Percentiles rank a stretch among this genome's conserved stretches.
These are phyloP conservation scores for Dendrolimus punctatus DNA, from an alignment of 1,140 invertebrate genomes.

Conservation along the genomic window DNA sequence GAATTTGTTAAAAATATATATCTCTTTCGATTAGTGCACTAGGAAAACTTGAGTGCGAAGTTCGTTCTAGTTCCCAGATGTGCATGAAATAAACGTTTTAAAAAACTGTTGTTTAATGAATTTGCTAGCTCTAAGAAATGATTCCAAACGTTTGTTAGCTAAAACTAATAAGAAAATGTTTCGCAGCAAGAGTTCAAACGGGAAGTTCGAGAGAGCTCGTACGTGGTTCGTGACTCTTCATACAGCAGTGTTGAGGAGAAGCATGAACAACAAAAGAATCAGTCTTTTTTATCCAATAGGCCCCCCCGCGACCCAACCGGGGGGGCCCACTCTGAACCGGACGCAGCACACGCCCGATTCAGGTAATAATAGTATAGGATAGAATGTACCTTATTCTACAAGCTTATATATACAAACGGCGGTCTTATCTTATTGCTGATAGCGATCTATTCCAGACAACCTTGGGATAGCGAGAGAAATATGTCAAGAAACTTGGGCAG, in stretches of 20 bases:
- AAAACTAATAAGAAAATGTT: neutral
- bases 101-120: neutral
- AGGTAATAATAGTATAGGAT: conserved; percentile 23
- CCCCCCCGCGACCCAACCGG: conserved; percentile 67
- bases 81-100: neutral
- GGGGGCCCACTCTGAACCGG: conserved; percentile 71
- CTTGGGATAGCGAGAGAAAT: too few species aligned
- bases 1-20: too few species aligned
- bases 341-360: conserved; percentile 71
- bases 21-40: too few species aligned
- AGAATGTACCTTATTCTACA: too few species aligned
- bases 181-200: conserved; percentile 54
- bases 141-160: neutral
- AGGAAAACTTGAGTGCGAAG: too few species aligned
- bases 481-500: too few species aligned
- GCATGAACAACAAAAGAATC: conserved; percentile 30
- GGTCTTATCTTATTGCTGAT: too few species aligned
- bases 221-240: conserved; percentile 62
- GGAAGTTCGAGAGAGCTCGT: conserved; percentile 55
- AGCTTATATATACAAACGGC: too few species aligned
- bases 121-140: neutral
- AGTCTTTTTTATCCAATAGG: conserved; percentile 73
- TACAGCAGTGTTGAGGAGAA: conserved; percentile 62
- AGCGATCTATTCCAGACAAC: too few species aligned
- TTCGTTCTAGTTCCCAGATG: too few species aligned